Base-by-base conservation (phyloP, 2,113 vertebrate genomes). In the Aythya baeri region DNA sequence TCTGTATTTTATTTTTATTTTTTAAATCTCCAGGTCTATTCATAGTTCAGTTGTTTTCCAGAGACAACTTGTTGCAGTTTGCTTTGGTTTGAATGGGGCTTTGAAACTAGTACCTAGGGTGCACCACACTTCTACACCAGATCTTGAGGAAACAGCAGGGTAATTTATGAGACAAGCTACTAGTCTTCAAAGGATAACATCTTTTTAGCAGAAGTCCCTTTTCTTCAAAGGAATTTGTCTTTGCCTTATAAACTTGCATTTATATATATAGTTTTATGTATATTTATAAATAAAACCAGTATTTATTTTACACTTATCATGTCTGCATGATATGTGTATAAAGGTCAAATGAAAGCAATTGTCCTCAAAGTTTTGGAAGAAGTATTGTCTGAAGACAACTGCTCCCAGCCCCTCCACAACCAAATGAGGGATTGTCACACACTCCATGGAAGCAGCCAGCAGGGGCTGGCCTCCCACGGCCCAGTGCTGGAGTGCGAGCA, bases 121-220 rank as follows among this genome's bases (percentile, higher is more conserved):
- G 41, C 32, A 79, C 77, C 34, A 59, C 17, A 31, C 57, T 96
- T 94, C 94, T 72, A 44, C 43, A 59, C 13, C 66, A 83, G 63
- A 77, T 61, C 89, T 88, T 72, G 58, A 89, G 74, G 91, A 93
- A 92, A 91, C 32, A 67, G 43, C 63, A 79, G 81, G 43, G 46
- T 83, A 94, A 96, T 94, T 87, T 76, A 93, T 34, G 52, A 96
- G 46, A 84, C 34, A 79, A 82, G 58, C 36, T 68, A 63, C 46
- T 41, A 26, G 36, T 71, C 89, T 94, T 93, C 79, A 93, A 96
- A 97, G 86, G 31, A 61, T 70, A 88, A 80, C 88, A 89, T 83
- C 70, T 95, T 85, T 80, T 66, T 66, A 73, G 73, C 59, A 89
- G 62, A 78, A 93, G 66, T 70, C 50, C 31, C n/a, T 93, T 81